These are phyloP conservation scores for Malacosoma neustria DNA, from an alignment of 2,888 invertebrate genomes.

Conservation along the genomic window DNA sequence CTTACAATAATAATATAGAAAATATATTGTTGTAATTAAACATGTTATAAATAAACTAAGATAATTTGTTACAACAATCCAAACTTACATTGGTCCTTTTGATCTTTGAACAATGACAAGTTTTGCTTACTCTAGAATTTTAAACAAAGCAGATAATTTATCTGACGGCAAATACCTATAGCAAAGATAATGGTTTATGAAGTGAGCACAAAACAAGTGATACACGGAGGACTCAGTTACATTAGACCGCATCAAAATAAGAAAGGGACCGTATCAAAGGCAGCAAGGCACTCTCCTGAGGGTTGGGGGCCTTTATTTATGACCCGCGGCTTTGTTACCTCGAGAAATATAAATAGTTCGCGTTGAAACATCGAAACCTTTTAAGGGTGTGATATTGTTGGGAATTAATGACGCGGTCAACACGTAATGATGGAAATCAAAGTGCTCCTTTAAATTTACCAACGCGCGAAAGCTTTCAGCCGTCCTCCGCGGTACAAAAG, in stretches of 20 bases:
- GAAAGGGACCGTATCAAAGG: slow-evolving; percentile 70
- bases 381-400: slow-evolving; percentile 65
- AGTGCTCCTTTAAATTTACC: too few relatives aligned
- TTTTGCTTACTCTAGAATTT: too few relatives aligned
- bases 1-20: too few relatives aligned
- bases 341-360: slow-evolving; percentile 70
- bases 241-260: slow-evolving; percentile 66
- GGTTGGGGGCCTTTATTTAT: slow-evolving; percentile 65
- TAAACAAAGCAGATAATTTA: too few relatives aligned
- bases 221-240: slow-evolving; percentile 49
- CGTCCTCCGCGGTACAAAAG: too few relatives aligned
- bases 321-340: slow-evolving; percentile 59
- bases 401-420: slow-evolving; percentile 74
- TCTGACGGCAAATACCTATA: too few relatives aligned
- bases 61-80: too few relatives aligned
- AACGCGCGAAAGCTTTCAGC: too few relatives aligned
- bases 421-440: slow-evolving; percentile 60
- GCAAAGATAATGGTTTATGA: slow-evolving; percentile 57
- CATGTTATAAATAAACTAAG: too few relatives aligned
- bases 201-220: slow-evolving; percentile 46
- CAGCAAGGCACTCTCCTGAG: slow-evolving; percentile 55
- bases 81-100: too few relatives aligned
- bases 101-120: too few relatives aligned
- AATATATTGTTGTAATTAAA: too few relatives aligned
- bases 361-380: slow-evolving; percentile 65